Percentiles rank a stretch among this genome's conserved stretches.
phyloP scores from a whole-genome alignment of 2,797 vertebrate genomes.

The Coranthus polyacanthus region DNA sequence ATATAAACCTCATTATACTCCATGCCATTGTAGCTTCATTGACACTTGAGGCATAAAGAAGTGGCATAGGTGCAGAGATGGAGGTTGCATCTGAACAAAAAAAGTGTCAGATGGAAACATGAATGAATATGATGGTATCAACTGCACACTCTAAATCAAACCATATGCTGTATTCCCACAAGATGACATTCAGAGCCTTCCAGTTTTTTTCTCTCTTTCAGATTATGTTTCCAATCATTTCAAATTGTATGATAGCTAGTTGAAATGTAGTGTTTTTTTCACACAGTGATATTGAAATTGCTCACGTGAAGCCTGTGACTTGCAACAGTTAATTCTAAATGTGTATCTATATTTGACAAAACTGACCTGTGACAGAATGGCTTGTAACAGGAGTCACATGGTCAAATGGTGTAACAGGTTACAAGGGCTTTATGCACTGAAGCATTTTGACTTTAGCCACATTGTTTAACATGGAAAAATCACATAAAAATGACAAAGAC shows the following conservation, averaged over 20 bases:
- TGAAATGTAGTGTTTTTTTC: background rate
- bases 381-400: no score
- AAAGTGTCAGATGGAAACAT: constrained; percentile 72
- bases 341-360: no score
- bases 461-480: no score
- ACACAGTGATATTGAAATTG: background rate
- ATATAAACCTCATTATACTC: constrained; percentile 78
- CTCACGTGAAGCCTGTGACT: background rate
- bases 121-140: constrained; percentile 68
- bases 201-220: background rate
- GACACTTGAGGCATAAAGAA: constrained; percentile 72
- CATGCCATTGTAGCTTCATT: constrained; percentile 58
- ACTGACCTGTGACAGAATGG: no score
- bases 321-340: background rate
- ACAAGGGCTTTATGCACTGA: no score
- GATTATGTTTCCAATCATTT: constrained; percentile 30
- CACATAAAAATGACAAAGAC: no score
- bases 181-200: constrained; percentile 42
- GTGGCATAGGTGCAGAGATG: constrained; percentile 66
- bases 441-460: no score
- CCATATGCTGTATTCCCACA: constrained; percentile 39
- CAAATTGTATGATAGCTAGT: background rate
- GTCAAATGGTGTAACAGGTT: no score
- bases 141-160: constrained; percentile 59
- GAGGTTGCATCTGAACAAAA: constrained; percentile 63